Percentiles rank a stretch among this genome's conserved stretches.
Conservation (phyloP, 2,113 vertebrate species). For the Pitta sordida region DNA sequence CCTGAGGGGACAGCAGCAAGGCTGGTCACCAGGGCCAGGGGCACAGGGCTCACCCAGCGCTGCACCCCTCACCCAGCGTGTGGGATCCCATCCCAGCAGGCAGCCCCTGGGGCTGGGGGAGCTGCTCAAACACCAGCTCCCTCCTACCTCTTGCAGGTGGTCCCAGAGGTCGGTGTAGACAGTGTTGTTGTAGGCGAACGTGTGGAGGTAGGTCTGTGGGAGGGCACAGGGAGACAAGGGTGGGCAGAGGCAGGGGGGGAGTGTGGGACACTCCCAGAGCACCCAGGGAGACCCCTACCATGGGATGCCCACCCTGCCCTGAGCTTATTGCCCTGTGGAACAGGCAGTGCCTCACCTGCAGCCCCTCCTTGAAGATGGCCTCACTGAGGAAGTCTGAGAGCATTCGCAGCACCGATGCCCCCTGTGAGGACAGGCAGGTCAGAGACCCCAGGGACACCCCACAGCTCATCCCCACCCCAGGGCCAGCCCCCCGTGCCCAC, state of each 20-base stretch:
- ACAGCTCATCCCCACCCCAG: background rate
- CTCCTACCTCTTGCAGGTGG: conserved; percentile 81
- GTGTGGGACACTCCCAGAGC: background rate
- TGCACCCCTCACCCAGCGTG: accelerated
- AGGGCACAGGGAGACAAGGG: background rate
- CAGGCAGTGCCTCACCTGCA: conserved; percentile 78
- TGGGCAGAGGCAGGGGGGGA: background rate
- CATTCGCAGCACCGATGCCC: conserved; percentile 89
- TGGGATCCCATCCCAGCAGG: accelerated
- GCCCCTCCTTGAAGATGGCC: conserved; percentile 78
- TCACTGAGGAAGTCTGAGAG: conserved; percentile 87
- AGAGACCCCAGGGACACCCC: background rate
- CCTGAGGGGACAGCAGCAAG: conserved; percentile 38
- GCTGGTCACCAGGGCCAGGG: accelerated
- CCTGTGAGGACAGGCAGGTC: conserved; percentile 66
- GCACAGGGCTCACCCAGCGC: accelerated
- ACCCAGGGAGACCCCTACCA: accelerated
- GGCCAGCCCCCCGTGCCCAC: conserved; percentile 19
- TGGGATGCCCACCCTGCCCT: background rate
- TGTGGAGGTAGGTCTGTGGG: conserved; percentile 80
- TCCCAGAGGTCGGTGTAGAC: conserved; percentile 83
- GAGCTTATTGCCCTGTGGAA: background rate
- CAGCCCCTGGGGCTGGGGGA: background rate
- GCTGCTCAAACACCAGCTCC: background rate
- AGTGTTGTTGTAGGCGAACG: conserved; percentile 80